A percentile compares a stretch with the other conserved stretches of the same genome.
These are phyloP conservation scores for Dicranocentrus wangi DNA, from an alignment of 2,888 invertebrate species.

Conservation along the genomic window DNA sequence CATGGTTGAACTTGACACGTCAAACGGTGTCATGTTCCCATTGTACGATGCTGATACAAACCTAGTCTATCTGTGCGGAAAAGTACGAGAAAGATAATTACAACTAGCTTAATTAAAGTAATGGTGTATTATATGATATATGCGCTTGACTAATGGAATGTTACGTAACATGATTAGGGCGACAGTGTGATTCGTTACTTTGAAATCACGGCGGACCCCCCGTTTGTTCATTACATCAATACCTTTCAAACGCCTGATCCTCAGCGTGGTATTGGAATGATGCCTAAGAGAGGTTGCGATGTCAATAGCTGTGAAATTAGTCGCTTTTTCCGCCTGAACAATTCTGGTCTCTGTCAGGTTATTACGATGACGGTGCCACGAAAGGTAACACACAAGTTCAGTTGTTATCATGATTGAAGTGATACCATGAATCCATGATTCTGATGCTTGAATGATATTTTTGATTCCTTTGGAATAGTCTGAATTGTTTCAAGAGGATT, in stretches of 20 bases:
- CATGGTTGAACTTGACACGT: constrained; percentile 93
- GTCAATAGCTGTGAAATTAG: constrained; percentile 94
- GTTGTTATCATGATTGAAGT: too few relatives aligned
- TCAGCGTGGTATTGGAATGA: constrained; percentile 96
- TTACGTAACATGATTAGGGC: too few relatives aligned
- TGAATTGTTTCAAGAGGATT: constrained; percentile 96
- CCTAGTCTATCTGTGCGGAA: constrained; percentile 95
- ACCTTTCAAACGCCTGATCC: constrained; percentile 98
- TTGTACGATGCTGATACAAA: constrained; percentile 97
- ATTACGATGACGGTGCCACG: constrained; percentile 98
- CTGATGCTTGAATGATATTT: background rate
- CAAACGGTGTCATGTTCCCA: constrained; percentile 97
- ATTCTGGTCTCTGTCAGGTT: constrained; percentile 93
- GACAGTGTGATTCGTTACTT: constrained; percentile 98
- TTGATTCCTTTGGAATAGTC: constrained; percentile 78
- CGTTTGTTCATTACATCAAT: constrained; percentile 96
- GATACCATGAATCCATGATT: too few relatives aligned
- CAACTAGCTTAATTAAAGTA: background rate
- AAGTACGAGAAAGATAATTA: constrained; percentile 76
- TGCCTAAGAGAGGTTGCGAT: constrained; percentile 98
- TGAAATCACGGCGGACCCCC: constrained; percentile 93
- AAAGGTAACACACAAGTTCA: too few relatives aligned
- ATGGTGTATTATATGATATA: too few relatives aligned
- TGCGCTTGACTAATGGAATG: too few relatives aligned
- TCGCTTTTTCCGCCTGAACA: constrained; percentile 95